Evolutionary conservation across 2,888 invertebrate genomes (phyloP), one percentile per base, ranked within the genome.

Genomic region (Drosophila anceps): DNA sequence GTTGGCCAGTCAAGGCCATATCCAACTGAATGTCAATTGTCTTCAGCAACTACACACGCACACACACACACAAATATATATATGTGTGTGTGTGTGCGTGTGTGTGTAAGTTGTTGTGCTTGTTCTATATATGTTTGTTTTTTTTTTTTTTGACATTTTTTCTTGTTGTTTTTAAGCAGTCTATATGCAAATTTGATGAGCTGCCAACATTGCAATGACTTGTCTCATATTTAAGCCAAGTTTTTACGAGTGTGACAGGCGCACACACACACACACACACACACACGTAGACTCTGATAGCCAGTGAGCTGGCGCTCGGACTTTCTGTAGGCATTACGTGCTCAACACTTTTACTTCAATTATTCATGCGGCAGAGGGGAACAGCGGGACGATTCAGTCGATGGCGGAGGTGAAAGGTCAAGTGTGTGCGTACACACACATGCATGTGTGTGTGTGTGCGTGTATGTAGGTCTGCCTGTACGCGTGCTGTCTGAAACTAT

Each of bases 181-280:
- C 71, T 74, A 83, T 78, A 85, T 85, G 90, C 90, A 85, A 88
- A 85, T 85, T 90, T 90, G 76, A 85, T 88, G 90, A 90, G 88
- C 90, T 88, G 90, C 77, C 80, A 80, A 90, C 88, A 79, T 62
- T 62, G 80, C 69, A 54, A 65, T 79, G 69, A 50, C 64, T 75
- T 69, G 74, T 69, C 60, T 79, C 61, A 59, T 66, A 69, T 65
- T 82, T 46, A 76, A 77, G 76, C 62, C 69, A 64, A 59, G 82
- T 59, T 61, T 82, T 79, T 74, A 69, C 59, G 79, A 80, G 65
- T 63, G 60, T 76, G 81, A 54, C 58, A 24, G n/a, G 39, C 10
- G 48, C 65, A 54, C 20, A 59, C 35, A 39, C 8, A 15, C 41
- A 13, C 53, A 31, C 6, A 37, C 13, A 50, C 18, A 50, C 7